Evolutionary conservation across 1,140 invertebrate species (phyloP).

Genomic region (Drosophila leontia): DNA sequence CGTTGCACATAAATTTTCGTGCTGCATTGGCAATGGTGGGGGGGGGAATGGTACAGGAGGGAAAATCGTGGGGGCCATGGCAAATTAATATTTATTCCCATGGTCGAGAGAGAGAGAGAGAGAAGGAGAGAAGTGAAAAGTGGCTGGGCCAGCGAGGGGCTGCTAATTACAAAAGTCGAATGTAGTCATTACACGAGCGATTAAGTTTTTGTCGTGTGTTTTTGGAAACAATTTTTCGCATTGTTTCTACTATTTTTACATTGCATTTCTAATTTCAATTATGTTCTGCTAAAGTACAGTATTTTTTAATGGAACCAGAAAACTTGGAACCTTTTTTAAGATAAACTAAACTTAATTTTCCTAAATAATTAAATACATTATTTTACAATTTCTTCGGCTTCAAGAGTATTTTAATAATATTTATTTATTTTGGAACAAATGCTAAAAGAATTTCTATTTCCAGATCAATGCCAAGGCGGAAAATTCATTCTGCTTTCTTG

Average conservation of each 20-base stretch:
- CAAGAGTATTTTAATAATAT: neutral
- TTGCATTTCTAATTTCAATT: constrained; percentile 27
- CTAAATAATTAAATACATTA: too few species aligned
- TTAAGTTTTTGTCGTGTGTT: constrained; percentile 81
- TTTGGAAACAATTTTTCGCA: constrained; percentile 54
- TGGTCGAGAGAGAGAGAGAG: constrained; percentile 2
- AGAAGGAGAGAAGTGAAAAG: neutral
- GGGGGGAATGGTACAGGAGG: constrained; percentile 5
- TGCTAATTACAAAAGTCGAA: constrained; percentile 84
- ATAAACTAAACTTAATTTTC: neutral
- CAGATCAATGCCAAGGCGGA: constrained; percentile 6
- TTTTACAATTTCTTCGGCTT: too few species aligned
- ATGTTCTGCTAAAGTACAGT: constrained; percentile 53
- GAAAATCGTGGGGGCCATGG: constrained; percentile 28
- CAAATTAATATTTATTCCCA: constrained; percentile 76
- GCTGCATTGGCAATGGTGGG: constrained; percentile 42
- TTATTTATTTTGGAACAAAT: too few species aligned
- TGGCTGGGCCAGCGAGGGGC: constrained; percentile 50
- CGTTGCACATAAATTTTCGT: constrained; percentile 75
- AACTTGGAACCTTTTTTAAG: too few species aligned
- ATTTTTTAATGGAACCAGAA: constrained; percentile 42
- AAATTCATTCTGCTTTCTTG: constrained; percentile 9
- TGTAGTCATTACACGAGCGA: constrained; percentile 83
- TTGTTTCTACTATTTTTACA: constrained; percentile 22
- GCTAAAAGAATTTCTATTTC: constrained; percentile 6